Evolutionary conservation across 1,140 invertebrate genomes (phyloP), one percentile per base, ranked within the genome.

Genomic region (Pogonomyrmex californicus): DNA sequence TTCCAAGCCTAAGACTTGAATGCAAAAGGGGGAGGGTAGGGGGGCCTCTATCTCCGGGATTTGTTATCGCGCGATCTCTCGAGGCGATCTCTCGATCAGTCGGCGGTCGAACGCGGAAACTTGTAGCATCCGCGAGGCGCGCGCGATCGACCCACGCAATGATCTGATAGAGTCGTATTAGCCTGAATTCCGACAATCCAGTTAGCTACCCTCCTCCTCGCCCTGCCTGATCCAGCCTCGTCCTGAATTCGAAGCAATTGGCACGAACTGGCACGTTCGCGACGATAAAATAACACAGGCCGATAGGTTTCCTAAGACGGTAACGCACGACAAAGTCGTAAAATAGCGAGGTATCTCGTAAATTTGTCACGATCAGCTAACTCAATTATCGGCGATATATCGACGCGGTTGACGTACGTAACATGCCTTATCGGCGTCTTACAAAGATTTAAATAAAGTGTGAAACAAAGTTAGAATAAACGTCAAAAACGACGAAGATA

Each of bases 121-220:
- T 73, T 41, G 78, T 66, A 56, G 49, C 47, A 87, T 30, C 51
- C 33, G 78, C 12, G 10, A 82, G 23, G 23, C 30, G 47, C 51
- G 70, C 65, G 38, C 76, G 51, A 77, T 47, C 63, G 58, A 62
- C 65, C 75, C n/a, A 76, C 63, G 66, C 76, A 86, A 88, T 90
- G 91, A 92, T 91, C 91, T 87, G 87, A 91, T 91, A 88, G 91
- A 91, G 86, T 89, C 85, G 91, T 79, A 93, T 93, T 93, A 93
- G 92, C 92, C 92, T 92, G 91, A 93, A 93, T 93, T 91, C 89
- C 87, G 83, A 79, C 91, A 90, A 92, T 92, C 81, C 87, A 87
- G 86, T 91, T 91, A 91, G 89, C 87, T 76, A 66, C 83, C 71
- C 78, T 83, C 83, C 65, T 56, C 47, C 14, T 81, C 63, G 65